Evolutionary conservation across 2,113 vertebrate genomes (phyloP).

Genomic region (Trichechus manatus): DNA sequence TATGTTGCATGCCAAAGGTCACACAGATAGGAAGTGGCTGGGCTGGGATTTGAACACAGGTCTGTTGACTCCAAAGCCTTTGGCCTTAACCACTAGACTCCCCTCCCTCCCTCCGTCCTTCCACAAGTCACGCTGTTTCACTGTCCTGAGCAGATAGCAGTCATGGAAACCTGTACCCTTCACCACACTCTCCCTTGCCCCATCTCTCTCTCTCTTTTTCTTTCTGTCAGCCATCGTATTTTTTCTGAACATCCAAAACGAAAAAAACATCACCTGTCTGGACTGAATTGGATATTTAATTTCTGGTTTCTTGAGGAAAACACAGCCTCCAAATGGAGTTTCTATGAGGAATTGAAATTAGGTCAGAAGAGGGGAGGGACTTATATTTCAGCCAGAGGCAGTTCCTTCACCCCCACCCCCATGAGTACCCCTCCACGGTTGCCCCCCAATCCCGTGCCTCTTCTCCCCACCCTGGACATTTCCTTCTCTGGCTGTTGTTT

Average conservation of each 20-base stretch:
- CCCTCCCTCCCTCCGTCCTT: too few species aligned
- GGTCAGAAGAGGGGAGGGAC: neutral
- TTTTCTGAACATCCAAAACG: neutral
- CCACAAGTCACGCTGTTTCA: neutral
- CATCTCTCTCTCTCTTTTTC: fast-evolving
- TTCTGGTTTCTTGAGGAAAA: slow-evolving; percentile 39
- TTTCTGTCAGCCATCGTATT: neutral
- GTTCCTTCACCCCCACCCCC: neutral
- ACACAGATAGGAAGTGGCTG: neutral
- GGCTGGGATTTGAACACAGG: neutral
- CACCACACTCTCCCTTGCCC: neutral
- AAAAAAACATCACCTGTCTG: slow-evolving; percentile 35
- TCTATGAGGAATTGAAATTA: neutral
- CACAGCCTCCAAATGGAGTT: neutral
- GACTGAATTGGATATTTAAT: slow-evolving; percentile 45
- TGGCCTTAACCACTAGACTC: neutral
- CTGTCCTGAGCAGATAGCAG: neutral
- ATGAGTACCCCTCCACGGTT: too few species aligned
- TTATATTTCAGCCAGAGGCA: neutral
- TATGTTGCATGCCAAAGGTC: neutral
- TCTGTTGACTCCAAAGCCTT: neutral
- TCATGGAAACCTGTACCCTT: neutral
- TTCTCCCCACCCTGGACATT: neutral
- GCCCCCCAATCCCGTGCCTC: neutral
- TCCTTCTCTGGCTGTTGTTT: neutral